Evolutionary conservation across 2,888 invertebrate genomes (phyloP).

Genomic region (Brenthis daphne): DNA sequence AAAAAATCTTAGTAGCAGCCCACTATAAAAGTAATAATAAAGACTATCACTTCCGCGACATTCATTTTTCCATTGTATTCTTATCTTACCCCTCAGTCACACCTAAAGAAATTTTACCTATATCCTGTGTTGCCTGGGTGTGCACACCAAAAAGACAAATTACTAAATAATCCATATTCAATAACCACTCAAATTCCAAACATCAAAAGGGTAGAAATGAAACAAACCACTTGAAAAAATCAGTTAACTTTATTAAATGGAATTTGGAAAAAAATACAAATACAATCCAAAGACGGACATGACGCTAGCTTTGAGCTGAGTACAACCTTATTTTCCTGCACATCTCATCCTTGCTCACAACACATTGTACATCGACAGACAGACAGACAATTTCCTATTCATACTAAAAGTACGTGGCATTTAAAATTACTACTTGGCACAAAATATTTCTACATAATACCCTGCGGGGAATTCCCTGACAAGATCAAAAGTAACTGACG

Average conservation of each 20-base stretch:
- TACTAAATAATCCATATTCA: too few species aligned
- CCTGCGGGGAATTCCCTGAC: slow-evolving; percentile 47
- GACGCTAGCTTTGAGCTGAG: slow-evolving; percentile 63
- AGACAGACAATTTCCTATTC: slow-evolving; percentile 61
- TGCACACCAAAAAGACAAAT: too few species aligned
- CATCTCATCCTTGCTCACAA: slow-evolving; percentile 38
- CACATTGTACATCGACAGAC: slow-evolving; percentile 53
- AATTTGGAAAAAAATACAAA: slow-evolving; percentile 73
- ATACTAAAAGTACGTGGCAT: slow-evolving; percentile 35
- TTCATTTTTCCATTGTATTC: too few species aligned
- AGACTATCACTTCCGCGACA: too few species aligned
- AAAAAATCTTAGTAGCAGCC: too few species aligned
- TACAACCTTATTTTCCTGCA: slow-evolving; percentile 52
- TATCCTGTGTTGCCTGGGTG: too few species aligned
- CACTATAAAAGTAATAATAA: too few species aligned
- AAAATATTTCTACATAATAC: slow-evolving; percentile 49
- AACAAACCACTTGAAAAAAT: slow-evolving; percentile 59
- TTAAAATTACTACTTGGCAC: slow-evolving; percentile 46
- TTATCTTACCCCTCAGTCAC: too few species aligned
- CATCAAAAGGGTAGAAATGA: slow-evolving; percentile 24
- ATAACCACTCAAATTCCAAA: background rate
- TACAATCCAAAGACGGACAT: slow-evolving; percentile 62
- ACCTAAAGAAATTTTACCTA: too few species aligned
- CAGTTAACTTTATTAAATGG: slow-evolving; percentile 69
- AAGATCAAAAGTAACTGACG: slow-evolving; percentile 59